Conservation (phyloP, 2,797 vertebrate genomes). For the Premnoplex brunnescens region DNA sequence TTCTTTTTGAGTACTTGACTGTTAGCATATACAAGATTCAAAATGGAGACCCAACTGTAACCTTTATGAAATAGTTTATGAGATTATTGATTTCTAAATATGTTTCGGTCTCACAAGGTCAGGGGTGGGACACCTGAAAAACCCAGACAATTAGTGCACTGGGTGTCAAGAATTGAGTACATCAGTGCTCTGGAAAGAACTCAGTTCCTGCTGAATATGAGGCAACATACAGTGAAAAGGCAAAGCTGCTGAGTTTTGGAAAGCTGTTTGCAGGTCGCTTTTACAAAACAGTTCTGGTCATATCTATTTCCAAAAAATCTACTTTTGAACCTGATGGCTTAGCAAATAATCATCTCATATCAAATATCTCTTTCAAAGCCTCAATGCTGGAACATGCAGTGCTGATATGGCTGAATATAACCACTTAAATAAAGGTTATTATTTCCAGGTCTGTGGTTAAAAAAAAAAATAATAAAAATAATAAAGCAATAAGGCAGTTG, state of each 20-base stretch:
- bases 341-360: slow-evolving; percentile 20
- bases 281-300: not conserved
- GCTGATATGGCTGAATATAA: slow-evolving; percentile 42
- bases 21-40: not conserved
- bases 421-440: slow-evolving; percentile 45
- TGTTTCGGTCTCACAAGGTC: not conserved
- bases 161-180: not conserved
- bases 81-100: not conserved
- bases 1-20: not conserved
- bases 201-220: not conserved
- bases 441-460: not conserved
- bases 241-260: slow-evolving; percentile 16
- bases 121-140: not conserved
- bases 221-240: not conserved
- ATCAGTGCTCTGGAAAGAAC: not conserved
- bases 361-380: slow-evolving; percentile 40
- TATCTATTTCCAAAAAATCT: slow-evolving; percentile 24
- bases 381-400: slow-evolving; percentile 10
- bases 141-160: not conserved
- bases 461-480: not conserved
- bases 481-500: not conserved
- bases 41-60: not conserved
- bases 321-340: slow-evolving; percentile 42
- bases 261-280: slow-evolving; percentile 28
- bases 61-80: not conserved